phyloP scores from a whole-genome alignment of 2,888 invertebrate species.

The Alcis repandata region DNA sequence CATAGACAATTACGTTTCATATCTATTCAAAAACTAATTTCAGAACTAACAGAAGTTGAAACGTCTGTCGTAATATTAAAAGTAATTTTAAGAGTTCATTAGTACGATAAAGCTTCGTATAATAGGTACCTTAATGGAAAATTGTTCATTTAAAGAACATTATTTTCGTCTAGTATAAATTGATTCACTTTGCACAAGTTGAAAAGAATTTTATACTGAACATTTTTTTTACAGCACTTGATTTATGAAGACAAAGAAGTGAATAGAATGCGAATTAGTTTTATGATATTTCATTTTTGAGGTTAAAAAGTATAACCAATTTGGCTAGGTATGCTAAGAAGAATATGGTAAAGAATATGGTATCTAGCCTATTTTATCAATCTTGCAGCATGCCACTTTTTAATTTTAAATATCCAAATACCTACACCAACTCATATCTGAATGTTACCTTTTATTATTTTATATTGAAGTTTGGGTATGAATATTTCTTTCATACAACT shows the following conservation, averaged over 20 bases:
- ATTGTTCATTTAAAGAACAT: constrained; percentile 37
- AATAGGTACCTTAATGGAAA: constrained; percentile 41
- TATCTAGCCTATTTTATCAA: not conserved
- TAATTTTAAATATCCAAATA: not conserved
- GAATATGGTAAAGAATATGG: too few species aligned
- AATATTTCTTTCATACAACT: too few species aligned
- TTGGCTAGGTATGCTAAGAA: constrained; percentile 1
- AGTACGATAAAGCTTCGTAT: constrained; percentile 16
- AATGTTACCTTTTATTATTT: too few species aligned
- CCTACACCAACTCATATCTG: not conserved
- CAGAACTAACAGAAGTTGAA: not conserved
- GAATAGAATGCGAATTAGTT: constrained; percentile 10
- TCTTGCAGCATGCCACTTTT: not conserved
- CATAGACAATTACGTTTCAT: not conserved
- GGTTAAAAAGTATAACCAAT: not conserved
- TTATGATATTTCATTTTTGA: constrained; percentile 15
- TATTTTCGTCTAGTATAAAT: constrained; percentile 15
- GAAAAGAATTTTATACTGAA: constrained; percentile 2
- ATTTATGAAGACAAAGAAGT: constrained; percentile 10
- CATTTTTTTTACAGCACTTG: constrained; percentile 10
- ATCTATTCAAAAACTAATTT: not conserved
- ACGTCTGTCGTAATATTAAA: constrained; percentile 6
- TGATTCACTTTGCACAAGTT: constrained; percentile 18
- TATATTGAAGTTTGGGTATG: too few species aligned
- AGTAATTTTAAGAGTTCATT: constrained; percentile 9